phyloP scores from a whole-genome alignment of 2,797 vertebrate genomes.

The Sparidentex hasta region DNA sequence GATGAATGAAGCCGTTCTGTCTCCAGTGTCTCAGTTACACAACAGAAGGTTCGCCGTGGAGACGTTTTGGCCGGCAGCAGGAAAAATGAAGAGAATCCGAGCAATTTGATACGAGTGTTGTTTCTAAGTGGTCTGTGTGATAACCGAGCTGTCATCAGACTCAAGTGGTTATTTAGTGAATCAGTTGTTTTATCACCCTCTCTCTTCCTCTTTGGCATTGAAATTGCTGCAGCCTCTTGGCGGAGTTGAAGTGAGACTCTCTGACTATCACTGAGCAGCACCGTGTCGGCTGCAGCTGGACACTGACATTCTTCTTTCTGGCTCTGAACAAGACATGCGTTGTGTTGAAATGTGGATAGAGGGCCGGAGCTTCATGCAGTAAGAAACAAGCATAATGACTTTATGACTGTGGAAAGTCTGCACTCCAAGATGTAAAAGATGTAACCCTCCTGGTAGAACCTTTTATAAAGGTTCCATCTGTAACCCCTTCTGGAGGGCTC shows the following conservation, averaged over 20 bases:
- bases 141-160: not conserved
- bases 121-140: not conserved
- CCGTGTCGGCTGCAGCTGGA: not conserved
- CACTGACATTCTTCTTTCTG: not conserved
- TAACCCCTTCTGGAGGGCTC: too few relatives aligned
- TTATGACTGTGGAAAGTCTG: not conserved
- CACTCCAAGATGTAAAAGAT: not conserved
- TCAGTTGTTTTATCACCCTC: not conserved
- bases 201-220: not conserved
- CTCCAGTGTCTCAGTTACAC: constrained; percentile 3
- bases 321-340: constrained; percentile 1
- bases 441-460: too few relatives aligned
- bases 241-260: not conserved
- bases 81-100: constrained; percentile 15
- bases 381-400: not conserved
- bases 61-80: not conserved
- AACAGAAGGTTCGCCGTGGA: constrained; percentile 30
- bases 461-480: too few relatives aligned
- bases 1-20: constrained; percentile 5
- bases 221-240: not conserved
- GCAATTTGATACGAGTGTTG: not conserved
- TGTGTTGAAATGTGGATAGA: constrained; percentile 8
- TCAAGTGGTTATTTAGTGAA: not conserved
- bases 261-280: not conserved
- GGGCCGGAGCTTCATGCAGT: not conserved